These are phyloP conservation scores for Tolmerus cingulatus DNA, from an alignment of 2,888 invertebrate species.

Conservation along the genomic window DNA sequence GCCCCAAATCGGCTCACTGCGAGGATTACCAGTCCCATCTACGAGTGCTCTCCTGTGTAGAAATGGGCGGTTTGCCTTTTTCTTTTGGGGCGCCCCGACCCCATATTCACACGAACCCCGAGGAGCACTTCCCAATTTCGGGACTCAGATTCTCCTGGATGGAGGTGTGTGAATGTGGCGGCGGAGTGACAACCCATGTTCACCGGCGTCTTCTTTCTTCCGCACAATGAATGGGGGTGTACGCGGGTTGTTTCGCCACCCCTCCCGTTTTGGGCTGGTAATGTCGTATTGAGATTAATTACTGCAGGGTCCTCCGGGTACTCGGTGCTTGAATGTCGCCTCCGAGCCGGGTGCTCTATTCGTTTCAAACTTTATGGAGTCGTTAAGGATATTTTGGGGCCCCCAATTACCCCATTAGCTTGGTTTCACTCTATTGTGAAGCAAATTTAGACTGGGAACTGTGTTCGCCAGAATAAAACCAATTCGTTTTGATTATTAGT, in stretches of 20 bases:
- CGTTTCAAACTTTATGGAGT: constrained; percentile 33
- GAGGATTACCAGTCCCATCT: constrained; percentile 3
- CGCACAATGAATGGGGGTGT: background rate
- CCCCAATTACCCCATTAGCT: constrained; percentile 36
- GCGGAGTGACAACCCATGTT: constrained; percentile 33
- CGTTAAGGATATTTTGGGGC: constrained; percentile 31
- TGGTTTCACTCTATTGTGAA: constrained; percentile 30
- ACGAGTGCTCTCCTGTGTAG: background rate
- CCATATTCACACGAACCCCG: background rate
- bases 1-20: constrained; percentile 29
- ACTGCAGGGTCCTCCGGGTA: constrained; percentile 17
- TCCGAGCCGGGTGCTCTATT: background rate
- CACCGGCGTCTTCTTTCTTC: constrained; percentile 12
- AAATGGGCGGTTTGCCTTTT: background rate
- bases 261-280: background rate
- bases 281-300: constrained; percentile 30
- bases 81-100: background rate
- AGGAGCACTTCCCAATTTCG: background rate
- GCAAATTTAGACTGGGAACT: background rate
- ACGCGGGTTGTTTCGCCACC: background rate
- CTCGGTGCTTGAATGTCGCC: constrained; percentile 2
- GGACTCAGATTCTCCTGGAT: background rate
- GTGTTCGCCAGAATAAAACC: background rate
- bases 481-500: constrained; percentile 20
- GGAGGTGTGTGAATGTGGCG: background rate